Evolutionary conservation across 1,140 invertebrate species (phyloP).

Genomic region (Myzus persicae): DNA sequence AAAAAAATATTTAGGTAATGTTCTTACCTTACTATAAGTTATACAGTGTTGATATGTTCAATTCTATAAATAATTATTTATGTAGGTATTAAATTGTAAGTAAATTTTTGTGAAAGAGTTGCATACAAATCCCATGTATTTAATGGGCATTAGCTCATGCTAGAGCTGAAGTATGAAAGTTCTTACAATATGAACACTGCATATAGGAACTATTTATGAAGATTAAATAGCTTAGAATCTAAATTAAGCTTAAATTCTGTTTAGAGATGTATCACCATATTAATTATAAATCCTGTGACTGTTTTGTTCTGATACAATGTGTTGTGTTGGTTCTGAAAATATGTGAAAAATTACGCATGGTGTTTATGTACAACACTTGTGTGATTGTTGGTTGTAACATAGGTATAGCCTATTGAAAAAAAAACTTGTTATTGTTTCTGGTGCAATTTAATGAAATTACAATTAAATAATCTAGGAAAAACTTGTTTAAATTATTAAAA

Average conservation of each 20-base stretch:
- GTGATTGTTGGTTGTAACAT: neutral
- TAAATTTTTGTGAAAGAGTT: neutral
- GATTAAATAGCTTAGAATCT: neutral
- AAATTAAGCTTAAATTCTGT: neutral
- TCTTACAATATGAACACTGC: neutral
- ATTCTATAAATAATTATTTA: neutral
- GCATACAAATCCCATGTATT: neutral
- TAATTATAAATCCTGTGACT: neutral
- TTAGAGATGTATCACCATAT: neutral
- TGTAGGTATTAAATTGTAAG: neutral
- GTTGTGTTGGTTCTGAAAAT: neutral
- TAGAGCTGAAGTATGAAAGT: neutral
- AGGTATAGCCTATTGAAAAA: neutral
- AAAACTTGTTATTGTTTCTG: neutral
- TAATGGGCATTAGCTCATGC: neutral
- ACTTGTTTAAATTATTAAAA: constrained; percentile 20
- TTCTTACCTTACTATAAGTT: neutral
- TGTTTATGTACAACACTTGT: neutral
- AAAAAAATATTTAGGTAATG: neutral
- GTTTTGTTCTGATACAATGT: neutral
- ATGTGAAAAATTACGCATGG: neutral
- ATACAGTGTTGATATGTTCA: neutral
- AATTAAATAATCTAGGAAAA: neutral
- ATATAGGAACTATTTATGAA: neutral
- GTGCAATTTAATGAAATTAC: neutral